Evolutionary conservation across 2,113 vertebrate genomes (phyloP).

Genomic region (Cranoglanis bouderius): DNA sequence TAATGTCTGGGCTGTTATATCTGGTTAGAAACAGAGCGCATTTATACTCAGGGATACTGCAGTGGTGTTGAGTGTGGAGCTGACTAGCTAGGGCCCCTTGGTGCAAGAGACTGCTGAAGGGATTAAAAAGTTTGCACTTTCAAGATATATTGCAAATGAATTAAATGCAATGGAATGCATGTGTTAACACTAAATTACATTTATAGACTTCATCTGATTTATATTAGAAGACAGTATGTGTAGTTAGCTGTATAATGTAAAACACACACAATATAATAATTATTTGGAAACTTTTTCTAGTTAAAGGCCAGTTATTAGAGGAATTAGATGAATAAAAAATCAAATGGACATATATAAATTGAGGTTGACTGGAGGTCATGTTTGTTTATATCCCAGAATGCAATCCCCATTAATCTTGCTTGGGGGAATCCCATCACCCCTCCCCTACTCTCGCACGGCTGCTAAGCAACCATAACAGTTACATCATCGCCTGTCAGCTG

Average conservation of each 20-base stretch:
- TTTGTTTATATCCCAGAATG: conserved; percentile 68
- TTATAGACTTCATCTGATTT: neutral
- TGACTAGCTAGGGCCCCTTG: neutral
- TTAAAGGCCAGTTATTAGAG: neutral
- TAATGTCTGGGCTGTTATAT: neutral
- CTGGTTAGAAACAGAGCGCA: neutral
- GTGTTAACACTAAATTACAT: neutral
- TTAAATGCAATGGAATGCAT: neutral
- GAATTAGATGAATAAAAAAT: neutral
- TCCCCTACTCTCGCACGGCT: conserved; percentile 57
- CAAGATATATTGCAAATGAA: neutral
- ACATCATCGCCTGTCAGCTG: conserved; percentile 73
- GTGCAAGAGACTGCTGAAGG: neutral
- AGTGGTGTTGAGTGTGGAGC: neutral
- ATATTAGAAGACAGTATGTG: neutral
- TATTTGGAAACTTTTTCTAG: neutral
- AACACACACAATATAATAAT: neutral
- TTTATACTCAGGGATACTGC: neutral
- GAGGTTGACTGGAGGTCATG: conserved; percentile 73
- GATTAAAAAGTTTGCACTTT: neutral
- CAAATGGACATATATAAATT: conserved; percentile 52
- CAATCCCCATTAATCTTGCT: conserved; percentile 70
- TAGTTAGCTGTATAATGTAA: neutral
- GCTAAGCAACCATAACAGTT: conserved; percentile 63
- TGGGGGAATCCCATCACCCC: conserved; percentile 69